Evolutionary conservation across 2,797 vertebrate species (phyloP), one percentile per base, ranked within the genome.

Genomic region (Lepus oiostolus): DNA sequence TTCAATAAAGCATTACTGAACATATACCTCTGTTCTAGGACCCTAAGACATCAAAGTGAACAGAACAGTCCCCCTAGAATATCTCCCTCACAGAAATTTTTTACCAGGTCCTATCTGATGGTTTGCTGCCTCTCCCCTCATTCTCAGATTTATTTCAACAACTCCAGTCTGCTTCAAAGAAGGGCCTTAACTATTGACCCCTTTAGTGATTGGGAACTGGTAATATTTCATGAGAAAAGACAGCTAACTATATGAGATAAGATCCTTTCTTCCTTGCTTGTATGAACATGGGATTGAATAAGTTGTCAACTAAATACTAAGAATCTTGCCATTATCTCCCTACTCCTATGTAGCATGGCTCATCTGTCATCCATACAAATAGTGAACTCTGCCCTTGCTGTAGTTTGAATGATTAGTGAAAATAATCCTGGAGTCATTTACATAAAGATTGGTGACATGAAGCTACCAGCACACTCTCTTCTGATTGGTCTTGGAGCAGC

Each of bases 191-290:
- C 14, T 81, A 35, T 90, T 79, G 75, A 68, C 70, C 16, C 38
- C 22, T 79, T 90, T 87, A 50, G 58, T 85, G 62, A 83, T 79
- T 28, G 91, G n/a, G 42, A 89, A 86, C 52, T 42, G 42, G 32
- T 67, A 93, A 88, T 70, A 74, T 35, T 65, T 52, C 52, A 63
- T 90, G 75, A 62, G 50, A 75, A 95, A 90, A 92, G 21, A 83
- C 10, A 93, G 30, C 77, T 65, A 24, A 5, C 54, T 8, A 77
- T 95, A 80, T 79, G 14, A 77, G 22, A 71, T 7, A 82, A 86
- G 32, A 87, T 3, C 42, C 10, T 35, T 87, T 88, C 92, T 79
- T 38, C 42, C 17, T 72, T 62, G 24, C 76, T 72, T 32, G 10
- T 75, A 70, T 35, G 32, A 87, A 91, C 28, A 75, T 30, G 74